A percentile compares a stretch with the other conserved stretches of the same genome.
Evolutionary conservation across 1,140 invertebrate genomes (phyloP).

Genomic region (Babylonia areolata): DNA sequence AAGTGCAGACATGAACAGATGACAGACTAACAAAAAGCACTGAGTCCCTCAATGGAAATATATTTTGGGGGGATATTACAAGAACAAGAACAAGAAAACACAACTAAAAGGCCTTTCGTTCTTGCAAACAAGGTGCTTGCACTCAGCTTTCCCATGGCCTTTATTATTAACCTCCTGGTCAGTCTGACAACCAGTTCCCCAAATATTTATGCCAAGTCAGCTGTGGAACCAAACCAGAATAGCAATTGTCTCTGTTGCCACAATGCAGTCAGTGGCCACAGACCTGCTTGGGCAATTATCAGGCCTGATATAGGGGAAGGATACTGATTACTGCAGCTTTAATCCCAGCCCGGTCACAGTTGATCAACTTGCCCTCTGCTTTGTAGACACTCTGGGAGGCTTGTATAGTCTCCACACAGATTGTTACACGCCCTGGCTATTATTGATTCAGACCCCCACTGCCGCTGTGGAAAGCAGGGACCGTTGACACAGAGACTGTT

Average conservation of each 20-base stretch:
- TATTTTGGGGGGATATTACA: too few species aligned
- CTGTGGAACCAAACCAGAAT: not conserved
- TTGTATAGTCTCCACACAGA: not conserved
- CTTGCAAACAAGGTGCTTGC: too few species aligned
- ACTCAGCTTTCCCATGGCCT: too few species aligned
- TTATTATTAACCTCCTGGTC: not conserved
- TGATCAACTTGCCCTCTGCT: not conserved
- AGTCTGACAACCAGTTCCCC: not conserved
- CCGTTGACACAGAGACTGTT: not conserved
- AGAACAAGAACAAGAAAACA: too few species aligned
- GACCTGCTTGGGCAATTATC: not conserved
- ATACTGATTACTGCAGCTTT: not conserved
- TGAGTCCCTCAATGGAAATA: too few species aligned
- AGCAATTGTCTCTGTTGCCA: not conserved
- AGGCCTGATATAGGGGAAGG: not conserved
- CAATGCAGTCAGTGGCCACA: not conserved
- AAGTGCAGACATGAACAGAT: too few species aligned
- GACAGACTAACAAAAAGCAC: too few species aligned
- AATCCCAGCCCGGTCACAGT: not conserved
- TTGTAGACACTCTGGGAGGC: not conserved
- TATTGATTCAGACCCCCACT: constrained; percentile 23
- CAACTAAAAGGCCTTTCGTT: too few species aligned
- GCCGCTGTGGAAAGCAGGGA: not conserved
- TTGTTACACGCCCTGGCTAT: not conserved
- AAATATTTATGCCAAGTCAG: not conserved